Conservation (phyloP, 2,113 vertebrate species). For the Sinocyclocheilus grahami region DNA sequence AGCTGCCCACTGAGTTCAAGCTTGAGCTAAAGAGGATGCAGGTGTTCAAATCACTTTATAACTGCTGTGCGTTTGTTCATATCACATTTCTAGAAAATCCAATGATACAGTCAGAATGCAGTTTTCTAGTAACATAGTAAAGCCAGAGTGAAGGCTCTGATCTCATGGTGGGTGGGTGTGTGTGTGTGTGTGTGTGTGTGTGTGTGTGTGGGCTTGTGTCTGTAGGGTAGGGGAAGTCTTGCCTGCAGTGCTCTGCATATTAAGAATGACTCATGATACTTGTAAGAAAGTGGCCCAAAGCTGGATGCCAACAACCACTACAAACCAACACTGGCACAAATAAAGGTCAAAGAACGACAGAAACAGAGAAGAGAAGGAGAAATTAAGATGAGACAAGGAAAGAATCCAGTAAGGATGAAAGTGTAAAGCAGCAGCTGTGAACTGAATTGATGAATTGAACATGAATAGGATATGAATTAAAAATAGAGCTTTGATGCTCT, state of each 20-base stretch:
- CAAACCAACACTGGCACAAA: slow-evolving; percentile 42
- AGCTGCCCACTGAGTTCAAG: slow-evolving; percentile 3
- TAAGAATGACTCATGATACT: slow-evolving; percentile 58
- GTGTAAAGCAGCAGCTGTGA: background rate
- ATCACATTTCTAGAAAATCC: background rate
- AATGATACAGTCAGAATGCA: background rate
- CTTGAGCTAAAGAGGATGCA: background rate
- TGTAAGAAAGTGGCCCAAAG: slow-evolving; percentile 57
- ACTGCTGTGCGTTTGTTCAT: background rate
- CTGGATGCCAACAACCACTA: slow-evolving; percentile 51
- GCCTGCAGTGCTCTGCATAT: slow-evolving; percentile 37
- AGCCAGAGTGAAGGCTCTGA: background rate
- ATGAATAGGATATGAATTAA: background rate
- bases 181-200: slow-evolving; percentile 14
- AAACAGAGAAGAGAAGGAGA: background rate
- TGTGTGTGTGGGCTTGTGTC: slow-evolving; percentile 48
- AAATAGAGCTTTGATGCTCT: background rate
- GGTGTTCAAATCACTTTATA: slow-evolving; percentile 13
- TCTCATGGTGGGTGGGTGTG: background rate
- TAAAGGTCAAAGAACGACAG: slow-evolving; percentile 44
- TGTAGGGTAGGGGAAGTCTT: slow-evolving; percentile 58
- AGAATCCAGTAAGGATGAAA: background rate
- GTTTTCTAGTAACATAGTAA: slow-evolving; percentile 5
- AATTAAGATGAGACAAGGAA: background rate
- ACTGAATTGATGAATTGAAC: background rate